Percentiles rank a stretch among this genome's conserved stretches.
phyloP scores from a whole-genome alignment of 2,888 invertebrate genomes.

The Acronicta leporina region DNA sequence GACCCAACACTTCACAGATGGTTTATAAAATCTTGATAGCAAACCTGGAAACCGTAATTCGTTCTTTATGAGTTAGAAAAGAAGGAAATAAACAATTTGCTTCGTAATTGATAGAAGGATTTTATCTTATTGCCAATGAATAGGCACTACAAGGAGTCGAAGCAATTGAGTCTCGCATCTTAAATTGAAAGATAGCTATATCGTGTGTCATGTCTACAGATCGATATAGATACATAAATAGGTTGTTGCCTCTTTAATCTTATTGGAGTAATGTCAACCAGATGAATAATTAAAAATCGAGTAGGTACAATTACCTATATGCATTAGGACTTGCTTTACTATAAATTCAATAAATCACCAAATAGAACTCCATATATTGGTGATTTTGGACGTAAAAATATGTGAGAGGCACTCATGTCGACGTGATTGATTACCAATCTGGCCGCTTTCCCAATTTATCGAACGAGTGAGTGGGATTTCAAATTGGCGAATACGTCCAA shows the following conservation, averaged over 20 bases:
- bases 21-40: background rate
- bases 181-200: constrained; percentile 46
- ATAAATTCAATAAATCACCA: background rate
- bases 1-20: background rate
- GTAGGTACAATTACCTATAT: background rate
- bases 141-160: constrained; percentile 34
- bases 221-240: constrained; percentile 18
- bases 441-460: constrained; percentile 43
- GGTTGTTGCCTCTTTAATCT: background rate
- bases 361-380: constrained; percentile 1
- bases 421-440: constrained; percentile 62
- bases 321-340: too few species aligned
- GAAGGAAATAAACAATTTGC: constrained; percentile 46
- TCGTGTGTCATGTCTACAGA: constrained; percentile 41
- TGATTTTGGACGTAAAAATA: constrained; percentile 10
- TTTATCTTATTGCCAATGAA: constrained; percentile 50
- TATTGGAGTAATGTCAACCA: background rate
- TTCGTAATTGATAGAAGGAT: constrained; percentile 42
- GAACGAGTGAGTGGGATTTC: constrained; percentile 36
- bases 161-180: constrained; percentile 35
- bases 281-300: background rate
- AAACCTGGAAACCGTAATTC: background rate
- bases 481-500: constrained; percentile 31
- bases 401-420: constrained; percentile 27
- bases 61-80: constrained; percentile 27